A percentile compares a stretch with the other conserved stretches of the same genome.
phyloP scores from a whole-genome alignment of 92 coral and sea anemone species.

The Epizoanthus rinbou region DNA sequence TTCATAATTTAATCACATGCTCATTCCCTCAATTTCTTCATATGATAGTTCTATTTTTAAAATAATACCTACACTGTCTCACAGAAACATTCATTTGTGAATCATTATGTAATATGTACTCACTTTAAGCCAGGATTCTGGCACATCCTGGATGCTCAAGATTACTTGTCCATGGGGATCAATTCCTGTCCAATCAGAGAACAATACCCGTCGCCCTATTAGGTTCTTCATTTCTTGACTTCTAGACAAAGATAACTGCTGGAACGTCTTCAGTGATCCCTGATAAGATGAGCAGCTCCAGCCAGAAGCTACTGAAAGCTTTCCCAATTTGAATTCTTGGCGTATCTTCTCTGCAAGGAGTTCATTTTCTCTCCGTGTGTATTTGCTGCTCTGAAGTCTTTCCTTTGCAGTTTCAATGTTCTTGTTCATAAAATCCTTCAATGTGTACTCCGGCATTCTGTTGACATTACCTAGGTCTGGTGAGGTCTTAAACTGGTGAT shows the following conservation, averaged over 20 bases:
- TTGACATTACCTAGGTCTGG: slow-evolving; percentile 51
- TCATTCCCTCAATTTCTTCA: no score
- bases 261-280: slow-evolving; percentile 72
- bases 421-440: slow-evolving; percentile 58
- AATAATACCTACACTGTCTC: no score
- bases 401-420: slow-evolving; percentile 57
- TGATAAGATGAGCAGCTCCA: slow-evolving; percentile 74
- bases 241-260: slow-evolving; percentile 62
- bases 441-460: slow-evolving; percentile 45
- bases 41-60: no score
- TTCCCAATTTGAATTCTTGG: slow-evolving; percentile 55
- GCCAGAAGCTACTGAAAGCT: slow-evolving; percentile 55
- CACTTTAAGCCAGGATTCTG: slow-evolving; percentile 86
- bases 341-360: slow-evolving; percentile 68
- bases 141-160: slow-evolving; percentile 80
- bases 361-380: slow-evolving; percentile 45
- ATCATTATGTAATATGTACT: slow-evolving; percentile 39
- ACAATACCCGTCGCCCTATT: slow-evolving; percentile 67
- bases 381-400: slow-evolving; percentile 60
- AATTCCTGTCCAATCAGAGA: slow-evolving; percentile 85
- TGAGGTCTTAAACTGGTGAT: slow-evolving; percentile 59
- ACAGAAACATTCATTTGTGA: no score
- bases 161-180: slow-evolving; percentile 76
- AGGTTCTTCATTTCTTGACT: slow-evolving; percentile 59
- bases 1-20: no score